phyloP scores from a whole-genome alignment of 1,140 invertebrate species.

The Melitaea cinxia region DNA sequence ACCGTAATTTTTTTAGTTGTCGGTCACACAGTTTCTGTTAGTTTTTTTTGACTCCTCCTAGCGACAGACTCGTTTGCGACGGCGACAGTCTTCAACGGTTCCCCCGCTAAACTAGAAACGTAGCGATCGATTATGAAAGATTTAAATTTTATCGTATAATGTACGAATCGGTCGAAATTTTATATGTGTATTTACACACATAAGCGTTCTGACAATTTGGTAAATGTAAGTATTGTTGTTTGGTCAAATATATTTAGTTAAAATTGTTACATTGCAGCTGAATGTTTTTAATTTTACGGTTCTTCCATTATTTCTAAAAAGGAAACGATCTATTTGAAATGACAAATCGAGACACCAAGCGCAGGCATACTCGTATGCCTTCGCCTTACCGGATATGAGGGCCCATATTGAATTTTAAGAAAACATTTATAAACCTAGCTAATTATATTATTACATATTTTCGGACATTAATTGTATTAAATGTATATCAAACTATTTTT shows the following conservation, averaged over 20 bases:
- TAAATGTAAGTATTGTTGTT: slow-evolving; percentile 26
- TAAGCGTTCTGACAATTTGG: slow-evolving; percentile 51
- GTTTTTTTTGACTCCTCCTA: too few species aligned
- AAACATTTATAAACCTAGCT: slow-evolving; percentile 52
- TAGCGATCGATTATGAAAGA: slow-evolving; percentile 7
- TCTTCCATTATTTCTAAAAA: slow-evolving; percentile 71
- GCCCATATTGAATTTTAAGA: slow-evolving; percentile 51
- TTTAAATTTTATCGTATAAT: slow-evolving; percentile 10
- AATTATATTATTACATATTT: slow-evolving; percentile 56
- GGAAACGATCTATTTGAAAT: slow-evolving; percentile 47
- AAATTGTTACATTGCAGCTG: slow-evolving; percentile 57
- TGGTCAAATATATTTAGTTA: slow-evolving; percentile 32
- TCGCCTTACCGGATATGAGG: slow-evolving; percentile 51
- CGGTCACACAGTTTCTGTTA: too few species aligned
- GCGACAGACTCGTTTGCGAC: too few species aligned
- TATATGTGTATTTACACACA: slow-evolving; percentile 37
- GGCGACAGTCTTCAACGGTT: too few species aligned
- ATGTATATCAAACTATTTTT: slow-evolving; percentile 44
- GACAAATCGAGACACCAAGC: slow-evolving; percentile 35
- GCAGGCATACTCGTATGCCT: slow-evolving; percentile 30
- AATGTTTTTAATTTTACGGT: slow-evolving; percentile 66
- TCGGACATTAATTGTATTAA: slow-evolving; percentile 52
- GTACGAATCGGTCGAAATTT: slow-evolving; percentile 15
- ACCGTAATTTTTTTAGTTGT: too few species aligned
- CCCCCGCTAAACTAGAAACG: too few species aligned